Base-by-base conservation (phyloP, 2,888 invertebrate genomes). In the Hydriomena furcata region DNA sequence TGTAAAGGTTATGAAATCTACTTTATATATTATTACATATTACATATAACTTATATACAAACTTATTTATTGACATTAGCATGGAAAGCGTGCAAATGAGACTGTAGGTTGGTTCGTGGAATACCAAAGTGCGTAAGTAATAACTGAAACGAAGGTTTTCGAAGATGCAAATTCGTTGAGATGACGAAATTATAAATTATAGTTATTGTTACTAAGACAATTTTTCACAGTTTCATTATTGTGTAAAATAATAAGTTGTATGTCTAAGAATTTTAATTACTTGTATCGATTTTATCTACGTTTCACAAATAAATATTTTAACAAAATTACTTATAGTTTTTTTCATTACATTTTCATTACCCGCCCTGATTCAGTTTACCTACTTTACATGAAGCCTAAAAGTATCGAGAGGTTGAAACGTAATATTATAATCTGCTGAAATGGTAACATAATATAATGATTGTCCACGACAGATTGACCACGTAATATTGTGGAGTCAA, bases 251-350 rank as follows among this genome's bases (percentile, higher is more conserved):
- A 76, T 87, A 86, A 84, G 86, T 86, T 63, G 68, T 80, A 82
- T 82, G 74, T 84, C 69, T 88, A 89, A 88, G 88, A 85, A 83
- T 84, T 89, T 88, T 85, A 88, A 88, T 86, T 88, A 89, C 87
- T 86, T 89, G 88, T 89, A 89, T 88, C 88, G 81, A 88, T 89
- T 89, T 89, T 89, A 89, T 89, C 88, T 89, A 89, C 86, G 89
- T 88, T 89, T 89, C 89, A 87, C 82, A 88, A 89, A 88, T 89
- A 88, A 89, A 84, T 86, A 88, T 87, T 89, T 88, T 89, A 88
- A 88, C 86, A 84, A 88, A 87, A 82, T 66, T 63, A 71, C 60
- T 59, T 60, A 48, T 58, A 21, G 49, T 65, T 68, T 63, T 43
- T 73, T 59, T 21, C 20, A 55, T 63, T 71, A n/a, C 36, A 23